A percentile compares a stretch with the other conserved stretches of the same genome.
phyloP scores from a whole-genome alignment of 2,888 invertebrate species.

The Hirtodrosophila confusa region DNA sequence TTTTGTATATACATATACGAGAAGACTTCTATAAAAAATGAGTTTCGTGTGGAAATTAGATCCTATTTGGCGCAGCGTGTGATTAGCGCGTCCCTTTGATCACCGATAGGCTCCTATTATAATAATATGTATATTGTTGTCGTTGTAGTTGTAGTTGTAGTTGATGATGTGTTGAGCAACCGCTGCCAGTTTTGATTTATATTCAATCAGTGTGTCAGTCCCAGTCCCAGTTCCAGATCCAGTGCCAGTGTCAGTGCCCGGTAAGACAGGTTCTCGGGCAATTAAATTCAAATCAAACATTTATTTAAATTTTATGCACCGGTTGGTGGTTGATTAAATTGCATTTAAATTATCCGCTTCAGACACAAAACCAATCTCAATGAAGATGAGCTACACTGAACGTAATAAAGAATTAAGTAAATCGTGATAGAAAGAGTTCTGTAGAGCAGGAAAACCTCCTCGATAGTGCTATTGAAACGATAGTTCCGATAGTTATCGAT shows the following conservation, averaged over 20 bases:
- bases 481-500: no score
- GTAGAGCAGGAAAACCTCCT: no score
- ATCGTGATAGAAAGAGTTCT: no score
- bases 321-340: constrained; percentile 74
- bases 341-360: constrained; percentile 45
- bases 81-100: constrained; percentile 79
- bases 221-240: constrained; percentile 18
- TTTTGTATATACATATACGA: constrained; percentile 6
- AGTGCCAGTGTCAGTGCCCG: constrained; percentile 13
- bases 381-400: background rate
- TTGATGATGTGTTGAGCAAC: constrained; percentile 41
- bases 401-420: no score
- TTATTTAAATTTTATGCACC: constrained; percentile 81
- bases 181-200: constrained; percentile 59
- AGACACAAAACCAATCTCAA: background rate
- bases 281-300: constrained; percentile 83
- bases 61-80: constrained; percentile 81
- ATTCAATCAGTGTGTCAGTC: constrained; percentile 40
- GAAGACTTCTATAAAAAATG: constrained; percentile 49
- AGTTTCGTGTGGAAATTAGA: constrained; percentile 79
- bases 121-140: constrained; percentile 5
- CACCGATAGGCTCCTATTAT: constrained; percentile 38
- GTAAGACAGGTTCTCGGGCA: constrained; percentile 56
- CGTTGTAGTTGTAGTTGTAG: constrained; percentile 21
- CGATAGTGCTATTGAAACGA: no score